phyloP scores from a whole-genome alignment of 2,797 vertebrate genomes.

The Adelosebastes latens region DNA sequence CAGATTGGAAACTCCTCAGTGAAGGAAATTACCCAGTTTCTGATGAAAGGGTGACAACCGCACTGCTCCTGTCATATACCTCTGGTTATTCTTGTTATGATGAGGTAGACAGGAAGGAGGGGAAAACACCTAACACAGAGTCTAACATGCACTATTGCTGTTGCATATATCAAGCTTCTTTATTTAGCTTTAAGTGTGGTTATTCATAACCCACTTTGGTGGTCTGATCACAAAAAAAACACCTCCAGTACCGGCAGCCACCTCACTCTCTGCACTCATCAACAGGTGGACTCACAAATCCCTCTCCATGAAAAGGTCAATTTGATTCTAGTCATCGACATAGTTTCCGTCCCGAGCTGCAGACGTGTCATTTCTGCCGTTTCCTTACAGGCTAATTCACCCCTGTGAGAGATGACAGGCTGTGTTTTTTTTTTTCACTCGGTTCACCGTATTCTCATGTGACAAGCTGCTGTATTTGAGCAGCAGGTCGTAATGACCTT shows the following conservation, averaged over 20 bases:
- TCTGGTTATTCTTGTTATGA: background rate
- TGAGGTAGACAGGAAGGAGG: background rate
- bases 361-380: slow-evolving; percentile 16
- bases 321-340: slow-evolving; percentile 21
- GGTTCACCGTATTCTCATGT: background rate
- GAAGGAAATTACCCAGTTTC: background rate
- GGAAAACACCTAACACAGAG: slow-evolving; percentile 28
- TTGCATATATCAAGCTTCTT: slow-evolving; percentile 25
- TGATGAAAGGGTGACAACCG: slow-evolving; percentile 25
- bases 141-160: background rate
- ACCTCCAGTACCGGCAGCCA: slow-evolving; percentile 22
- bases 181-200: slow-evolving; percentile 39
- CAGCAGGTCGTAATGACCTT: slow-evolving; percentile 8
- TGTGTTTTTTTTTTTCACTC: background rate
- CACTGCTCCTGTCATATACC: background rate
- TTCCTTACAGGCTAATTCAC: background rate
- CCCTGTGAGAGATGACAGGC: slow-evolving; percentile 3
- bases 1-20: slow-evolving; percentile 48
- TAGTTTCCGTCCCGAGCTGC: slow-evolving; percentile 31
- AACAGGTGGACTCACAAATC: slow-evolving; percentile 61
- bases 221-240: slow-evolving; percentile 20
- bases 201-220: slow-evolving; percentile 35
- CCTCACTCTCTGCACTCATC: slow-evolving; percentile 35
- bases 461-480: slow-evolving; percentile 8
- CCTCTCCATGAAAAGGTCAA: slow-evolving; percentile 52